Evolutionary conservation across 2,797 vertebrate species (phyloP).

Genomic region (Rhinella marina): DNA sequence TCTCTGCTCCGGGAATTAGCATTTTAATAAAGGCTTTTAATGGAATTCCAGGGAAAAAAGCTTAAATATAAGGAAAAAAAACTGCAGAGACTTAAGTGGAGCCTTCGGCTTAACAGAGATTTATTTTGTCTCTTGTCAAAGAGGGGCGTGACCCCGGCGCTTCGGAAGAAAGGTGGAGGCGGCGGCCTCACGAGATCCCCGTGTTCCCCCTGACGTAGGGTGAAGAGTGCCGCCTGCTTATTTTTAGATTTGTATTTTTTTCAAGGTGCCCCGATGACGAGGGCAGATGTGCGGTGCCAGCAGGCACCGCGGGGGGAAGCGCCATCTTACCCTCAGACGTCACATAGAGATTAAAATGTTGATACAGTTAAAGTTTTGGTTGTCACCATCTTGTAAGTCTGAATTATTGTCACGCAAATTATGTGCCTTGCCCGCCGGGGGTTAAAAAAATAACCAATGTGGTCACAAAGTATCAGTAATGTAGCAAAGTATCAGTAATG

Average conservation of each 20-base stretch:
- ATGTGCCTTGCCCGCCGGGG: too few relatives aligned
- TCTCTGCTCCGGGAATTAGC: slow-evolving; percentile 49
- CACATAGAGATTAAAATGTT: neutral
- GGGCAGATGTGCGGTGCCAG: slow-evolving; percentile 33
- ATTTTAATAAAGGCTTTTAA: slow-evolving; percentile 60
- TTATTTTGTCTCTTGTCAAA: slow-evolving; percentile 53
- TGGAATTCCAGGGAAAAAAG: slow-evolving; percentile 57
- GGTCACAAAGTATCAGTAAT: too few relatives aligned
- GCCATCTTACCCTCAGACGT: slow-evolving; percentile 11
- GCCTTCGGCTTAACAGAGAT: slow-evolving; percentile 54
- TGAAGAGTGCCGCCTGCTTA: slow-evolving; percentile 27
- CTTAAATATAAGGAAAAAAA: slow-evolving; percentile 44
- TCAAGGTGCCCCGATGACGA: neutral
- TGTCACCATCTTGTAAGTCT: neutral
- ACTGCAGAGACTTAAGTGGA: slow-evolving; percentile 52
- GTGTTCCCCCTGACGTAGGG: slow-evolving; percentile 26
- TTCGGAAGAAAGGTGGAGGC: slow-evolving; percentile 9
- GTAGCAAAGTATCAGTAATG: too few relatives aligned
- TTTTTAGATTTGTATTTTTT: slow-evolving; percentile 24
- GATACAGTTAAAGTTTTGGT: neutral
- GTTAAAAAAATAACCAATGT: too few relatives aligned
- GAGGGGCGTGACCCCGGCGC: slow-evolving; percentile 9
- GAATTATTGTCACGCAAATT: neutral
- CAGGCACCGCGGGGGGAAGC: neutral
- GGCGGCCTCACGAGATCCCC: slow-evolving; percentile 42